These are phyloP conservation scores for Auanema freiburgensis DNA, from an alignment of 2,888 invertebrate genomes.

Conservation along the genomic window DNA sequence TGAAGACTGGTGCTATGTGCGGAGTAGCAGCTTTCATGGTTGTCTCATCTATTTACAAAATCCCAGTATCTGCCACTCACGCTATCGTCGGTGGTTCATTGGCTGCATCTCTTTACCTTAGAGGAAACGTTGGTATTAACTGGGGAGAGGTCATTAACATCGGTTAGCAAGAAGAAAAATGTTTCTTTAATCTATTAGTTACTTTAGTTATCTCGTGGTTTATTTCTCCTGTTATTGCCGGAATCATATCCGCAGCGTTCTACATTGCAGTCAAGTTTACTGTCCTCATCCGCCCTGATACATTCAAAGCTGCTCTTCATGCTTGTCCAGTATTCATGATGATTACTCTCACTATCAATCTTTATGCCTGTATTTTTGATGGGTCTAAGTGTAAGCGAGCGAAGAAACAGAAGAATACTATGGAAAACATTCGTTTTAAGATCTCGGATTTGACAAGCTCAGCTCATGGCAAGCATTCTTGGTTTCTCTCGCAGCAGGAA, in stretches of 20 bases:
- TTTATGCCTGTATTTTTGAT: constrained; percentile 88
- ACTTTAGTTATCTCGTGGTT: constrained; percentile 86
- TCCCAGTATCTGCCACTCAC: constrained; percentile 83
- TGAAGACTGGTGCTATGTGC: constrained; percentile 37
- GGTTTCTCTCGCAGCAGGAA: constrained; percentile 30
- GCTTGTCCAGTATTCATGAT: constrained; percentile 45
- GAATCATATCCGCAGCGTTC: constrained; percentile 80
- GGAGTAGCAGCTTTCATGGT: constrained; percentile 49
- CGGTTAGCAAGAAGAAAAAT: constrained; percentile 19
- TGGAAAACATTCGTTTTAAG: constrained; percentile 20
- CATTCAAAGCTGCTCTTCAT: constrained; percentile 36
- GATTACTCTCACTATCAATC: constrained; percentile 88
- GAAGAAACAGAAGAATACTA: background rate
- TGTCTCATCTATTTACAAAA: constrained; percentile 78
- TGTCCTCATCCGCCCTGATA: constrained; percentile 71
- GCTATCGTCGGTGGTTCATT: constrained; percentile 46
- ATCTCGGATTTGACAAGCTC: constrained; percentile 44
- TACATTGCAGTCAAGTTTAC: constrained; percentile 80
- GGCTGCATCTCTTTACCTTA: constrained; percentile 60
- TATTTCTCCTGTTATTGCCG: constrained; percentile 89
- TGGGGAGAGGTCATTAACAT: constrained; percentile 82
- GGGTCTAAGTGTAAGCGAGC: constrained; percentile 69
- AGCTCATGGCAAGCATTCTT: constrained; percentile 33
- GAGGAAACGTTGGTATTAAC: constrained; percentile 81
- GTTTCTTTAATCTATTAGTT: background rate